Conservation (phyloP, 2,888 invertebrate species). For the Salticus scenicus region DNA sequence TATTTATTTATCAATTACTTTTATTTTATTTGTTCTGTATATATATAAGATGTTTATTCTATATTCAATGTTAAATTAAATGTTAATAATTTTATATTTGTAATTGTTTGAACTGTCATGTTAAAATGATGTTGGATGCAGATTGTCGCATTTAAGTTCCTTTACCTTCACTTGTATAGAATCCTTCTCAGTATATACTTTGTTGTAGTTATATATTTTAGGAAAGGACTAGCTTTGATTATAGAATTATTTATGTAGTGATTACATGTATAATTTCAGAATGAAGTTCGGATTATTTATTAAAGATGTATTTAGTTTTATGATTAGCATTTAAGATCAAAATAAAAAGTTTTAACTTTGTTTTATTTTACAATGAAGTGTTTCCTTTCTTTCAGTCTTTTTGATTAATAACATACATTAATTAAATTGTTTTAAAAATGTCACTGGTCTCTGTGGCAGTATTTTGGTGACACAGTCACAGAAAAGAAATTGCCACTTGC, state of each 20-base stretch:
- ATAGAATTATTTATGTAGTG: neutral
- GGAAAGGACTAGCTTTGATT: neutral
- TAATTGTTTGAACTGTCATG: slow-evolving; percentile 6
- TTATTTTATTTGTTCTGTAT: no score
- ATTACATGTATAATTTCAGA: neutral
- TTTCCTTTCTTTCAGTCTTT: no score
- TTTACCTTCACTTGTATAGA: no score
- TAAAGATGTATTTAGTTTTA: neutral
- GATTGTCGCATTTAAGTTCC: no score
- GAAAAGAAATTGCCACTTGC: no score
- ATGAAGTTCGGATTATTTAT: neutral
- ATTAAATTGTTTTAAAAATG: no score
- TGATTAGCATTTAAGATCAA: neutral
- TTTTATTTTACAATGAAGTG: no score
- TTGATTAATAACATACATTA: no score
- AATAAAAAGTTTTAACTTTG: slow-evolving; percentile 7
- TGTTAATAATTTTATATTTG: slow-evolving; percentile 57
- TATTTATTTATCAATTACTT: slow-evolving; percentile 29
- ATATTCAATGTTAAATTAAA: slow-evolving; percentile 1
- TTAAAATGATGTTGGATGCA: neutral
- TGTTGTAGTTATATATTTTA: no score
- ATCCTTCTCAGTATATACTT: no score
- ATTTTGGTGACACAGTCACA: no score
- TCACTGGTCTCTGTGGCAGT: no score
- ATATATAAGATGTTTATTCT: slow-evolving; percentile 37